These are phyloP conservation scores for Mylabris sibirica DNA, from an alignment of 2,888 invertebrate genomes.

Conservation along the genomic window DNA sequence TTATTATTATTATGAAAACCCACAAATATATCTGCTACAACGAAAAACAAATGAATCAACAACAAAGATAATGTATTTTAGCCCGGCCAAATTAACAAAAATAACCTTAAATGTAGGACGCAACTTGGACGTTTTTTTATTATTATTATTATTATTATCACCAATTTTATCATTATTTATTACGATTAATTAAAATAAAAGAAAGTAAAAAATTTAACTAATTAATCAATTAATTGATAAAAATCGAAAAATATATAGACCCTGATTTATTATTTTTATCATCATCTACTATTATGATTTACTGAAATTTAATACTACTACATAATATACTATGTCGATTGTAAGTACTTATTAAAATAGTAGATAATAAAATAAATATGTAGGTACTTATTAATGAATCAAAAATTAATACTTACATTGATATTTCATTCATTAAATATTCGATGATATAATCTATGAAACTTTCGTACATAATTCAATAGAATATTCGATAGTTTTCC, in stretches of 20 bases:
- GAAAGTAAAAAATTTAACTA: neutral
- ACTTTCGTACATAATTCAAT: neutral
- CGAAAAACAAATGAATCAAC: constrained; percentile 7
- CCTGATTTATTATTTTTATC: neutral
- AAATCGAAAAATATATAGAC: neutral
- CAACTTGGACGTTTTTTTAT: neutral
- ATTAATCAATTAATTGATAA: neutral
- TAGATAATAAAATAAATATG: neutral
- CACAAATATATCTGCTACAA: neutral
- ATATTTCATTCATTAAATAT: constrained; percentile 7
- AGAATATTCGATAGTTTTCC: too few species aligned
- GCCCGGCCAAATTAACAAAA: constrained; percentile 3
- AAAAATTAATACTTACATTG: neutral
- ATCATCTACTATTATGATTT: neutral
- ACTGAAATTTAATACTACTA: too few species aligned
- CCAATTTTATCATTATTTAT: neutral
- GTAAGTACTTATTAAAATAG: neutral
- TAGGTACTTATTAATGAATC: neutral
- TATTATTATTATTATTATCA: neutral
- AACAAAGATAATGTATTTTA: constrained; percentile 4
- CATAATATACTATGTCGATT: too few species aligned
- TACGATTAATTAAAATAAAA: neutral
- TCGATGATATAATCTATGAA: neutral
- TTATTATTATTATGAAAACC: too few species aligned
- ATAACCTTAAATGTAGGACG: constrained; percentile 9